Conservation (phyloP, 2,113 vertebrate genomes). For the Delphinus delphis region DNA sequence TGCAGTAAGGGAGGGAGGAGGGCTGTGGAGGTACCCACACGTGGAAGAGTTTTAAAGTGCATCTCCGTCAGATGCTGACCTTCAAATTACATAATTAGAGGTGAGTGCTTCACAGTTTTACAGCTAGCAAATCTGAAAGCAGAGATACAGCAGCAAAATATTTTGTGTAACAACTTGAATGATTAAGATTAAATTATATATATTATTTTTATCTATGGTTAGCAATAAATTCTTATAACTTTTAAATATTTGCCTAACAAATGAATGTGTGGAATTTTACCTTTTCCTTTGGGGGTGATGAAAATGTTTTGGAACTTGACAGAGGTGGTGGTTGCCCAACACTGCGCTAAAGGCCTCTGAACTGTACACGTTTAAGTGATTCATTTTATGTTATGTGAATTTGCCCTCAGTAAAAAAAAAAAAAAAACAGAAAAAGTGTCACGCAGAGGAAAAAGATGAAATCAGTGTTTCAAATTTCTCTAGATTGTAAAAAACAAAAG, state of each 20-base stretch:
- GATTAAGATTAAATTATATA: neutral
- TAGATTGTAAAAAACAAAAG: neutral
- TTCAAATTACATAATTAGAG: neutral
- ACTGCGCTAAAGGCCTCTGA: neutral
- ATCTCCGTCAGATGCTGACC: neutral
- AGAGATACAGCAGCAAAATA: neutral
- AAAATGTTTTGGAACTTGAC: neutral
- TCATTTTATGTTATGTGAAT: neutral
- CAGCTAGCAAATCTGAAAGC: neutral
- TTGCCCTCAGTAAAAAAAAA: neutral
- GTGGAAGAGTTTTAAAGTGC: neutral
- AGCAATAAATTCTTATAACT: neutral
- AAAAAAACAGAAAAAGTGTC: neutral
- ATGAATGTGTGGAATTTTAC: neutral
- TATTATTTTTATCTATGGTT: neutral
- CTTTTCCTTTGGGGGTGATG: neutral
- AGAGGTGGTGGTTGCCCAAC: neutral
- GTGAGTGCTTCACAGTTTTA: neutral
- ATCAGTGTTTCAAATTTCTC: neutral
- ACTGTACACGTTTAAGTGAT: neutral
- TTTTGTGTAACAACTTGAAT: neutral
- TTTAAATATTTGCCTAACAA: neutral
- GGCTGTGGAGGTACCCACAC: fast-evolving
- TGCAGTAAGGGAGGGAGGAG: neutral
- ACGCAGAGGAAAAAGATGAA: neutral